A percentile compares a stretch with the other conserved stretches of the same genome.
These are phyloP conservation scores for Gymnothorax reevesii DNA, from an alignment of 2,797 vertebrate species.

Conservation along the genomic window DNA sequence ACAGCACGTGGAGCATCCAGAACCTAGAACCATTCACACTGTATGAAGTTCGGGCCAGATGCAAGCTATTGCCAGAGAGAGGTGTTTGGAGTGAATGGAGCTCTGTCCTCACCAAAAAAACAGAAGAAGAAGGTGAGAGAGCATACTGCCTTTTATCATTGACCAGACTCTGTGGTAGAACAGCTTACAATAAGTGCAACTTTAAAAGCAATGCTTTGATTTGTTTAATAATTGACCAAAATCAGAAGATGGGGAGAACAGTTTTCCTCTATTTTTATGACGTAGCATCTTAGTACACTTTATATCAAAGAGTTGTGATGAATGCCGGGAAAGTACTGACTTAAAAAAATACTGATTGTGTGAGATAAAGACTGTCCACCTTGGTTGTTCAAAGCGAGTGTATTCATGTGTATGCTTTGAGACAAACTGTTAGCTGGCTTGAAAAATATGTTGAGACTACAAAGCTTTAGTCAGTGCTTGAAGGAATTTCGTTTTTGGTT, in stretches of 20 bases:
- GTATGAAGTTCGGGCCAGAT: conserved; percentile 81
- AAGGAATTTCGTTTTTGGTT: background rate
- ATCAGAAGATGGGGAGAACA: background rate
- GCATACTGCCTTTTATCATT: background rate
- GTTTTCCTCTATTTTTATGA: background rate
- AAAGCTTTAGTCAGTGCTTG: background rate
- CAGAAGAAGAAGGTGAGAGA: conserved; percentile 80
- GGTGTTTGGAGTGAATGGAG: conserved; percentile 89
- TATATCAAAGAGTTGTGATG: background rate
- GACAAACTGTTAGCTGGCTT: background rate
- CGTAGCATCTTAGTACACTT: background rate
- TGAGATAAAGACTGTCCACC: background rate
- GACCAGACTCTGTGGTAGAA: background rate
- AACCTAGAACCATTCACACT: conserved; percentile 74
- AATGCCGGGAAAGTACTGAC: background rate
- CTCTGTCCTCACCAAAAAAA: conserved; percentile 38
- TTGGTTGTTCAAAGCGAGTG: background rate
- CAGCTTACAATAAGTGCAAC: background rate
- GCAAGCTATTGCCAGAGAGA: conserved; percentile 61
- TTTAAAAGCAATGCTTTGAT: background rate
- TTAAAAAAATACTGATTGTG: background rate
- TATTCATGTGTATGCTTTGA: background rate
- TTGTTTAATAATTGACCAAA: background rate
- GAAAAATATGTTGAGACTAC: background rate
- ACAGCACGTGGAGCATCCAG: conserved; percentile 46